Conservation (phyloP, 2,888 invertebrate species). For the Glaucopsyche alexis region DNA sequence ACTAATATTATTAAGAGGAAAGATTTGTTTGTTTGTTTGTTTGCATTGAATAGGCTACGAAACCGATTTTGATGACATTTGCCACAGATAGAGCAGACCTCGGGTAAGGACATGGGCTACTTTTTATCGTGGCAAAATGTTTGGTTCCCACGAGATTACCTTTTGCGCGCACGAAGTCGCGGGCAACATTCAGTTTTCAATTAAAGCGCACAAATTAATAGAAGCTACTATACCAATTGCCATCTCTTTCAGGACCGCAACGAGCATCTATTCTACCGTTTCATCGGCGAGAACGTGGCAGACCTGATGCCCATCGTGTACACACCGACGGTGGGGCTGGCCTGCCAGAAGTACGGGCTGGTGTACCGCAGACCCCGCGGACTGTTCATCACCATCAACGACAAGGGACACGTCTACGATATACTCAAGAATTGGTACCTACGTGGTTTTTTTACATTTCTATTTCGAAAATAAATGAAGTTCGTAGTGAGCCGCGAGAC, state of each 20-base stretch:
- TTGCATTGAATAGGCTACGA: too few relatives aligned
- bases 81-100: too few relatives aligned
- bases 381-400: constrained; percentile 96
- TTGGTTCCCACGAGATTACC: too few relatives aligned
- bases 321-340: constrained; percentile 98
- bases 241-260: constrained; percentile 88
- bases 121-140: too few relatives aligned
- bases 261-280: constrained; percentile 96
- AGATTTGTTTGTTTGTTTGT: too few relatives aligned
- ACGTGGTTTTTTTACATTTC: constrained; percentile 43
- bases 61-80: too few relatives aligned
- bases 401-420: constrained; percentile 96
- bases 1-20: too few relatives aligned
- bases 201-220: neutral
- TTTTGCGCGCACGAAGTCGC: too few relatives aligned
- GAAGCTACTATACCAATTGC: too few relatives aligned
- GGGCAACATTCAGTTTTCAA: too few relatives aligned
- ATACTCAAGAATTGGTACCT: constrained; percentile 93
- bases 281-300: constrained; percentile 91
- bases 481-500: too few relatives aligned
- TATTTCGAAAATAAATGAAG: neutral
- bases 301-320: constrained; percentile 99
- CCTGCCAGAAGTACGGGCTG: constrained; percentile 97
- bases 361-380: constrained; percentile 95
- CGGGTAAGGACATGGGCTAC: too few relatives aligned